phyloP scores from a whole-genome alignment of 2,888 invertebrate species.

The Drosophila kambysellisi region DNA sequence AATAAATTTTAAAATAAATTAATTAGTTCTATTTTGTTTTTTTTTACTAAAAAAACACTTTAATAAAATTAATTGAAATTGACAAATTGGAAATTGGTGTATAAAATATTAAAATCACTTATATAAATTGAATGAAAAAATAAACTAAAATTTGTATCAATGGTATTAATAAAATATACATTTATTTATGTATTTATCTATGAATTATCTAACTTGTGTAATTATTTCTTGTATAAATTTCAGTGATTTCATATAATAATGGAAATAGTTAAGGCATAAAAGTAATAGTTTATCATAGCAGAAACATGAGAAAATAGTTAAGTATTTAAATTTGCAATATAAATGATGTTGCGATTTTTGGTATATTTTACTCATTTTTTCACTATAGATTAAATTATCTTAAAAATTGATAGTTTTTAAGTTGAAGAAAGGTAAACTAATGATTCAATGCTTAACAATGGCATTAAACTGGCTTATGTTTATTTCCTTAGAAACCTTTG shows the following conservation, averaged over 20 bases:
- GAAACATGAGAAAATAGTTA: neutral
- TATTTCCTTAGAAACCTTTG: too few species aligned
- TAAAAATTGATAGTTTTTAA: neutral
- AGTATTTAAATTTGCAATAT: neutral
- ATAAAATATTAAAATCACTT: too few species aligned
- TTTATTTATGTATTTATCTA: neutral
- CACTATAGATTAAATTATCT: neutral
- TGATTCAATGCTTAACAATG: too few species aligned
- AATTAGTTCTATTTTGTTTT: slow-evolving; percentile 16
- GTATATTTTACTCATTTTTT: neutral
- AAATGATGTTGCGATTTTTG: neutral
- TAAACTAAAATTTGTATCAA: neutral
- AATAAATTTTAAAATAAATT: slow-evolving; percentile 42
- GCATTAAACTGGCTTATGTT: too few species aligned
- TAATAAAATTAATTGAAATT: neutral
- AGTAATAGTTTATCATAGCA: neutral
- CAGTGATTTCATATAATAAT: neutral
- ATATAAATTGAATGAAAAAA: neutral
- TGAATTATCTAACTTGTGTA: neutral
- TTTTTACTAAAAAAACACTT: neutral
- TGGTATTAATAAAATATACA: neutral
- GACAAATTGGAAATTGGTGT: neutral
- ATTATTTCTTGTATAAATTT: neutral
- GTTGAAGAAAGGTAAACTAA: neutral
- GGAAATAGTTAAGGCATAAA: neutral